A percentile compares a stretch with the other conserved stretches of the same genome.
phyloP scores from a whole-genome alignment of 2,888 invertebrate species.

The Diloba caeruleocephala region DNA sequence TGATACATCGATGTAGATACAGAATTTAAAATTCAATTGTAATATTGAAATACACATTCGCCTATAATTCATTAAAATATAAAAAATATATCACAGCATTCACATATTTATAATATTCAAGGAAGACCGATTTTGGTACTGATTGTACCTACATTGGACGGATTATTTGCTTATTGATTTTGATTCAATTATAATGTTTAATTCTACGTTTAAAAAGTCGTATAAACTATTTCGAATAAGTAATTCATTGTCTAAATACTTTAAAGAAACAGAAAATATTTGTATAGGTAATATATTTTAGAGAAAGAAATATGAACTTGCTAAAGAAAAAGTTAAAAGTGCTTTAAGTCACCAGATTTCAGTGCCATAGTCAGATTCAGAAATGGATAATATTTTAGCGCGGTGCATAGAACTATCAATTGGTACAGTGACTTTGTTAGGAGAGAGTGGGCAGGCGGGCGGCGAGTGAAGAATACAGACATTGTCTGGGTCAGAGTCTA shows the following conservation, averaged over 20 bases:
- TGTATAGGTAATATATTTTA: slow-evolving; percentile 4
- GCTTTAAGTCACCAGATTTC: slow-evolving; percentile 92
- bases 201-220: slow-evolving; percentile 8
- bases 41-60: slow-evolving; percentile 46
- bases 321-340: slow-evolving; percentile 46
- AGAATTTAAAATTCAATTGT: slow-evolving; percentile 56
- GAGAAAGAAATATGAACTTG: slow-evolving; percentile 23
- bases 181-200: slow-evolving; percentile 15
- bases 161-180: slow-evolving; percentile 54
- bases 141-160: slow-evolving; percentile 70
- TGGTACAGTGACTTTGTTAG: slow-evolving; percentile 90
- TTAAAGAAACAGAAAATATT: slow-evolving; percentile 35
- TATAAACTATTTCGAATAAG: slow-evolving; percentile 16
- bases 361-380: slow-evolving; percentile 90
- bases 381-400: slow-evolving; percentile 91
- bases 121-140: slow-evolving; percentile 72
- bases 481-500: slow-evolving; percentile 85
- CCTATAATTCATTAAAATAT: slow-evolving; percentile 56
- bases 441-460: slow-evolving; percentile 83
- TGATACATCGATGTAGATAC: slow-evolving; percentile 60
- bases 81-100: slow-evolving; percentile 77
- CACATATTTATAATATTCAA: slow-evolving; percentile 60
- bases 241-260: slow-evolving; percentile 22
- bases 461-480: slow-evolving; percentile 79
- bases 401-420: slow-evolving; percentile 90